phyloP scores from a whole-genome alignment of 1,140 invertebrate species.

The Macrosteles quadrilineatus region DNA sequence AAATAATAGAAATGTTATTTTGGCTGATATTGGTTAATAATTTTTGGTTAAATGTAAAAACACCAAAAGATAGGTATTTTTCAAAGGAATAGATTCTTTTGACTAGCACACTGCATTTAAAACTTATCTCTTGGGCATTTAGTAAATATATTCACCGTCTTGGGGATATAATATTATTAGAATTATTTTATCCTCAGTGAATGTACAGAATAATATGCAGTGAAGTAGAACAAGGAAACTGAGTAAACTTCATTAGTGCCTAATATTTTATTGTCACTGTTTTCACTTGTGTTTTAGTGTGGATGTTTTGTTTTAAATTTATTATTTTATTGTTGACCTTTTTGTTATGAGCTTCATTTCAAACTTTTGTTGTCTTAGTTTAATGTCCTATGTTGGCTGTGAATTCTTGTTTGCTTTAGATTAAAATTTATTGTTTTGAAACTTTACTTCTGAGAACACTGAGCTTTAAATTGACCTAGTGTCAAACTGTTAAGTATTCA shows the following conservation, averaged over 20 bases:
- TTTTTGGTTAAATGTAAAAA: conserved; percentile 25
- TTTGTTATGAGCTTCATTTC: conserved; percentile 7
- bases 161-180: conserved; percentile 12
- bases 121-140: conserved; percentile 25
- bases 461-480: background rate
- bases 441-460: background rate
- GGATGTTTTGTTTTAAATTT: conserved; percentile 21
- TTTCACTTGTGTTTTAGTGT: conserved; percentile 11
- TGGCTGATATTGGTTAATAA: conserved; percentile 18
- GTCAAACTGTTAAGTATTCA: background rate
- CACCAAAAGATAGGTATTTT: conserved; percentile 21
- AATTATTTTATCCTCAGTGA: conserved; percentile 23
- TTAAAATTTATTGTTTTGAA: background rate
- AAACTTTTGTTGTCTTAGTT: conserved; percentile 18
- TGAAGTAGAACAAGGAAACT: conserved; percentile 24
- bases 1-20: conserved; percentile 27
- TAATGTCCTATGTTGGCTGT: background rate
- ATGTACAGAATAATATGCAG: conserved; percentile 34
- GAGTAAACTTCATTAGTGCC: background rate
- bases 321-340: background rate
- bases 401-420: background rate
- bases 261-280: background rate
- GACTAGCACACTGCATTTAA: conserved; percentile 13
- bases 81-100: conserved; percentile 6
- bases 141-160: conserved; percentile 9